Evolutionary conservation across 2,113 vertebrate genomes (phyloP).

Genomic region (Neomonachus schauinslandi): DNA sequence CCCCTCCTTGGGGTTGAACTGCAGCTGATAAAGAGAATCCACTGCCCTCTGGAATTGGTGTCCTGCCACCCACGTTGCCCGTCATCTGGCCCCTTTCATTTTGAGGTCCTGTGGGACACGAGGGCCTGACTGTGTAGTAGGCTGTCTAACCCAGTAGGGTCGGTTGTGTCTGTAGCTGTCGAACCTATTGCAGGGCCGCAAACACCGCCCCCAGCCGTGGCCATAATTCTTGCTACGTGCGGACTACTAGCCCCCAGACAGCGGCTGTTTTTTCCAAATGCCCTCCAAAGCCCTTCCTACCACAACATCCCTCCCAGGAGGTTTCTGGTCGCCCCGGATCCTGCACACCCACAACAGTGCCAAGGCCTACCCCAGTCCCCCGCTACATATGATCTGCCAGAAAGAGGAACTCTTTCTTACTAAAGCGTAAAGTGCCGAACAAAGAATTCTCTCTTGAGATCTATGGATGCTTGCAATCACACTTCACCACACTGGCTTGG

Average conservation of each 20-base stretch:
- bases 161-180: neutral
- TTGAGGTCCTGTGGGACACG: neutral
- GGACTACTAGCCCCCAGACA: neutral
- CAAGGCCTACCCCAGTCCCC: neutral
- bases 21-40: neutral
- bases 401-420: neutral
- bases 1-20: neutral
- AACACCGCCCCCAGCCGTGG: too few relatives aligned
- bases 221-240: rapidly evolving
- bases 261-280: neutral
- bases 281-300: neutral
- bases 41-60: neutral
- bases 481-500: neutral
- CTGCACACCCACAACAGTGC: neutral
- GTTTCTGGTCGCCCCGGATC: neutral
- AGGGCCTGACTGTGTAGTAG: neutral
- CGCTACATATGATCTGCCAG: neutral
- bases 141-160: neutral
- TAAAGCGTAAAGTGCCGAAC: neutral
- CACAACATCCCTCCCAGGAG: neutral
- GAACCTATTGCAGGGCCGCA: neutral
- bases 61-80: neutral
- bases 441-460: neutral
- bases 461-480: neutral
- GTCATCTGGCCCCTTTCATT: neutral